Evolutionary conservation across 2,113 vertebrate genomes (phyloP).

Genomic region (Strigops habroptila): DNA sequence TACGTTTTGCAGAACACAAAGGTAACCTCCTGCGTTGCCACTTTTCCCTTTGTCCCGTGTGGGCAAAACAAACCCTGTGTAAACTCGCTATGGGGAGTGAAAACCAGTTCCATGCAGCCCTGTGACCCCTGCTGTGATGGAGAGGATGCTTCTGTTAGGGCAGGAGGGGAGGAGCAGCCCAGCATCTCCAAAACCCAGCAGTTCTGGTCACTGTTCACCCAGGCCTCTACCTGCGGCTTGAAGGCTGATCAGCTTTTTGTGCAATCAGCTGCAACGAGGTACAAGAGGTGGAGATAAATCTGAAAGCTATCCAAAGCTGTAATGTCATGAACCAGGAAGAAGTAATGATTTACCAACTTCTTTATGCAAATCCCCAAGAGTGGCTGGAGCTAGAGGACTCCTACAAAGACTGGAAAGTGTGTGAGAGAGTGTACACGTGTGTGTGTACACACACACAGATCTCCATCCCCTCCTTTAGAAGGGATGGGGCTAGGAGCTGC

Average conservation of each 20-base stretch:
- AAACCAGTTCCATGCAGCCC: neutral
- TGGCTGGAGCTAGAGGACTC: conserved; percentile 42
- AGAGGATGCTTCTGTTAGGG: neutral
- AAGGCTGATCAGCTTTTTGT: neutral
- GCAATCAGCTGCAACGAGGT: neutral
- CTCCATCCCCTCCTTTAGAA: neutral
- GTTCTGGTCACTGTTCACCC: neutral
- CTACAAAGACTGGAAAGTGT: neutral
- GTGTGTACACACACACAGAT: neutral
- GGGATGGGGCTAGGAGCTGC: neutral
- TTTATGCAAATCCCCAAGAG: conserved; percentile 70
- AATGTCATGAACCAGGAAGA: conserved; percentile 74
- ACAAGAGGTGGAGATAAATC: conserved; percentile 52
- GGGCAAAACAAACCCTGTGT: neutral
- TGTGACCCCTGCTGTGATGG: neutral
- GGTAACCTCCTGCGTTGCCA: neutral
- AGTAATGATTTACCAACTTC: conserved; percentile 57
- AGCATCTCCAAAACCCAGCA: neutral
- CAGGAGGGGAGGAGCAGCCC: neutral
- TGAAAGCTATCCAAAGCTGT: conserved; percentile 57
- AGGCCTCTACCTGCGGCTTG: neutral
- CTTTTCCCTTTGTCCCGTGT: neutral
- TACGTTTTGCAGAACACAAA: neutral
- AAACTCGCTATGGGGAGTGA: neutral
- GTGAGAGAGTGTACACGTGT: neutral